phyloP scores from a whole-genome alignment of 2,113 vertebrate species.

The Balaeniceps rex region DNA sequence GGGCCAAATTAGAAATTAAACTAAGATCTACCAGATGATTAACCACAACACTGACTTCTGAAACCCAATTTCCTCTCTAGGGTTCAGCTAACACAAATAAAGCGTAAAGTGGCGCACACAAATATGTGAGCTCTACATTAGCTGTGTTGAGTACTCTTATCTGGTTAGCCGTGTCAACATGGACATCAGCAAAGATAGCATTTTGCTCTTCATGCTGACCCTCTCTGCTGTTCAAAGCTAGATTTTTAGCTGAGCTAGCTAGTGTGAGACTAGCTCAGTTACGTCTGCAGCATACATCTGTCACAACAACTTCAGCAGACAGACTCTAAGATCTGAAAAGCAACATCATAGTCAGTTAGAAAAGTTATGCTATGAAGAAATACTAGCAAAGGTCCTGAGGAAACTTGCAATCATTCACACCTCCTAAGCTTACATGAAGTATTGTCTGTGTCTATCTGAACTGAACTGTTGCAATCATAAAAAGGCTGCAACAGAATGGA shows the following conservation, averaged over 20 bases:
- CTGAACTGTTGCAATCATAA: background rate
- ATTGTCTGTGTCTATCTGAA: background rate
- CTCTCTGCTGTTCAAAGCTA: background rate
- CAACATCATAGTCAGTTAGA: background rate
- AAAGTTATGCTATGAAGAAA: background rate
- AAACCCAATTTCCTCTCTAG: background rate
- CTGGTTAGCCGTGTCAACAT: background rate
- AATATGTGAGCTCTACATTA: fast-evolving
- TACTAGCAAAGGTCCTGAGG: background rate
- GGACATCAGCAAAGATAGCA: background rate
- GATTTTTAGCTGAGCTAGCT: background rate
- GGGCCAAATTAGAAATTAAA: background rate
- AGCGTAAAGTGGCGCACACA: background rate
- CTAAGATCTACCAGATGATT: background rate
- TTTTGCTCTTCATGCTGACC: background rate
- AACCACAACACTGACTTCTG: background rate
- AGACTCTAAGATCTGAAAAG: background rate
- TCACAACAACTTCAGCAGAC: background rate
- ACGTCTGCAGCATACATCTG: background rate
- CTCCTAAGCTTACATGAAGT: background rate
- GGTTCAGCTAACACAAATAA: too few relatives aligned
- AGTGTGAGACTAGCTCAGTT: background rate
- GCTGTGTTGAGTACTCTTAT: background rate
- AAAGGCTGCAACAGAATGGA: background rate
- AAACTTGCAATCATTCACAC: background rate